phyloP scores from a whole-genome alignment of 2,797 vertebrate genomes.

The Cossypha caffra region DNA sequence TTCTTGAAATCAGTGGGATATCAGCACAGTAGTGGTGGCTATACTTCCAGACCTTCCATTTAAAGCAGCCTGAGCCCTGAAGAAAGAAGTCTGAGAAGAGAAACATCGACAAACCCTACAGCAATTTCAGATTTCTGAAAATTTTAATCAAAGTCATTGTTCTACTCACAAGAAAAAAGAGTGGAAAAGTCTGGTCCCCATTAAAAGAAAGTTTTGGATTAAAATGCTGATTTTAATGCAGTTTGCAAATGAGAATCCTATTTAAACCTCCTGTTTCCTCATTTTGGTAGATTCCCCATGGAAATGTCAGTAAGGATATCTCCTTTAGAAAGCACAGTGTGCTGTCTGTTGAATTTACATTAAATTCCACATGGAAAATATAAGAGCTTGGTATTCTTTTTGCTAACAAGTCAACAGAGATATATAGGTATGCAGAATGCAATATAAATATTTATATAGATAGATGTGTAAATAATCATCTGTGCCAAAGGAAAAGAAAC shows the following conservation, averaged over 20 bases:
- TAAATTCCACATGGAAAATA: neutral
- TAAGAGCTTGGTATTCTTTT: neutral
- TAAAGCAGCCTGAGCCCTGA: neutral
- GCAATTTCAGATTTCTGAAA: neutral
- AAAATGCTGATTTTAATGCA: neutral
- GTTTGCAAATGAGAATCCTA: neutral
- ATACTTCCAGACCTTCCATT: neutral
- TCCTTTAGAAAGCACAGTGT: neutral
- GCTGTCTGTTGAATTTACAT: neutral
- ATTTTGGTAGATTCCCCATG: neutral
- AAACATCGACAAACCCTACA: neutral
- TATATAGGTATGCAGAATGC: neutral
- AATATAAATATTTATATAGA: too few species aligned
- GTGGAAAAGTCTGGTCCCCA: neutral
- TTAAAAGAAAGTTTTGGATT: neutral
- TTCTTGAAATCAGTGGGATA: neutral
- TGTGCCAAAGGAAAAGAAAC: neutral
- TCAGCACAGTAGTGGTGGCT: neutral
- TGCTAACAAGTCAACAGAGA: neutral
- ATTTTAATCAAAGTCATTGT: neutral
- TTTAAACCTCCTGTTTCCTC: conserved; percentile 14
- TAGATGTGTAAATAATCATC: neutral
- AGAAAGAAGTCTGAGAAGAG: neutral
- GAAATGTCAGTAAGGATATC: neutral
- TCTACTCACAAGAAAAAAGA: neutral